These are phyloP conservation scores for Nipponacmea schrenckii DNA, from an alignment of 2,888 invertebrate genomes.

Conservation along the genomic window DNA sequence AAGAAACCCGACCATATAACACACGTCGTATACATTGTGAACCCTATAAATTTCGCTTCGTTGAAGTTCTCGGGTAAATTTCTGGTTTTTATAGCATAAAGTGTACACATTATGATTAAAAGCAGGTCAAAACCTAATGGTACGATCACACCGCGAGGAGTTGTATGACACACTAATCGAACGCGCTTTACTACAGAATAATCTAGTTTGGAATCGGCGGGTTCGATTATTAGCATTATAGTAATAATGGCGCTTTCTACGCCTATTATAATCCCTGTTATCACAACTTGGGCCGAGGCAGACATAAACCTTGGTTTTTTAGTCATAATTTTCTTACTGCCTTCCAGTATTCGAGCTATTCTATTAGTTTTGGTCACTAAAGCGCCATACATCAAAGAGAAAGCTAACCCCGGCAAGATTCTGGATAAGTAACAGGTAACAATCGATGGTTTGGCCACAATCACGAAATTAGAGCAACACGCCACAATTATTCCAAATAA, in stretches of 20 bases:
- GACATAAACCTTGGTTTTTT: constrained; percentile 89
- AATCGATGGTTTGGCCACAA: constrained; percentile 81
- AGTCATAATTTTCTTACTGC: constrained; percentile 91
- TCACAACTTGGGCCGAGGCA: constrained; percentile 71
- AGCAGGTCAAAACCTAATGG: constrained; percentile 82
- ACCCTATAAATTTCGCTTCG: constrained; percentile 80
- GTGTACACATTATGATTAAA: constrained; percentile 84
- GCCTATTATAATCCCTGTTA: constrained; percentile 86
- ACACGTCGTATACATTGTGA: constrained; percentile 96
- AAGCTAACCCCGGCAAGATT: constrained; percentile 92
- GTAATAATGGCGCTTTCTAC: constrained; percentile 83
- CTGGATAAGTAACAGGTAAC: constrained; percentile 90
- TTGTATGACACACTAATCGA: constrained; percentile 76
- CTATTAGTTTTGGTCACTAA: constrained; percentile 96
- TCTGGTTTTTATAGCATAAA: constrained; percentile 82
- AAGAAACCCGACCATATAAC: constrained; percentile 98
- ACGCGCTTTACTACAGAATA: constrained; percentile 69
- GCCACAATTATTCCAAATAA: constrained; percentile 70
- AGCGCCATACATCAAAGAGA: constrained; percentile 96
- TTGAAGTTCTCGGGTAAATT: constrained; percentile 99
- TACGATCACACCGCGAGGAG: constrained; percentile 76
- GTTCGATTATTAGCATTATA: constrained; percentile 74
- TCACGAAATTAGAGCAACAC: constrained; percentile 81
- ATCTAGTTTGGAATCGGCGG: constrained; percentile 72
- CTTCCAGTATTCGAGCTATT: constrained; percentile 95